These are phyloP conservation scores for Molossus molossus DNA, from an alignment of 2,797 vertebrate species.

Conservation along the genomic window DNA sequence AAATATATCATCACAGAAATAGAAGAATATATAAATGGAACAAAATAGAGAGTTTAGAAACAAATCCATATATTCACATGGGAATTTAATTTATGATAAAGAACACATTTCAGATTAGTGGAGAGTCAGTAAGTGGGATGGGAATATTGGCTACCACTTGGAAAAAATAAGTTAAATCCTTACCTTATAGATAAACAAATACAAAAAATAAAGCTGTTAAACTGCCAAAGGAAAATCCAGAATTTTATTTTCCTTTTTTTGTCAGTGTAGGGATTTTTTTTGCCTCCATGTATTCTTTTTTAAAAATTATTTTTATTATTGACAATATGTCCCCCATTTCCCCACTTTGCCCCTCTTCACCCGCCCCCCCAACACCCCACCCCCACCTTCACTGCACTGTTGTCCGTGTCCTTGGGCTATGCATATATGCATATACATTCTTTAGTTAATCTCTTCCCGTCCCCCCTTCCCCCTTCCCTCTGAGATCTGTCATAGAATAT, in stretches of 20 bases:
- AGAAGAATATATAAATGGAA: constrained; percentile 58
- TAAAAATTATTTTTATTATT: neutral
- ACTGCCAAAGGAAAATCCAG: constrained; percentile 41
- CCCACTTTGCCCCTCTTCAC: neutral
- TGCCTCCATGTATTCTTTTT: neutral
- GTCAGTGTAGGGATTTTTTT: neutral
- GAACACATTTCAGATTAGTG: constrained; percentile 66
- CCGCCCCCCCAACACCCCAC: neutral
- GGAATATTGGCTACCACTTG: constrained; percentile 38
- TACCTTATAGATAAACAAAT: constrained; percentile 35
- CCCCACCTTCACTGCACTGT: neutral
- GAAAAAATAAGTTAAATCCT: constrained; percentile 48
- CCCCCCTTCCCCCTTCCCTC: neutral
- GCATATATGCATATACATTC: neutral
- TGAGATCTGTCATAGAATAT: constrained; percentile 2
- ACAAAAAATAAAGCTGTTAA: constrained; percentile 57
- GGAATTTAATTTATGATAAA: constrained; percentile 72
- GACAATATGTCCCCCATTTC: too few relatives aligned
- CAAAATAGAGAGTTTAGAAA: constrained; percentile 68
- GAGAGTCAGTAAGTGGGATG: constrained; percentile 42
- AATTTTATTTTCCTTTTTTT: neutral
- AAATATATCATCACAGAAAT: constrained; percentile 64
- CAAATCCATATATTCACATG: constrained; percentile 53
- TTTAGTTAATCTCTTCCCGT: neutral
- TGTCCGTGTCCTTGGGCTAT: neutral